Evolutionary conservation across 1,140 invertebrate genomes (phyloP).

Genomic region (Drosophila pectinifera): DNA sequence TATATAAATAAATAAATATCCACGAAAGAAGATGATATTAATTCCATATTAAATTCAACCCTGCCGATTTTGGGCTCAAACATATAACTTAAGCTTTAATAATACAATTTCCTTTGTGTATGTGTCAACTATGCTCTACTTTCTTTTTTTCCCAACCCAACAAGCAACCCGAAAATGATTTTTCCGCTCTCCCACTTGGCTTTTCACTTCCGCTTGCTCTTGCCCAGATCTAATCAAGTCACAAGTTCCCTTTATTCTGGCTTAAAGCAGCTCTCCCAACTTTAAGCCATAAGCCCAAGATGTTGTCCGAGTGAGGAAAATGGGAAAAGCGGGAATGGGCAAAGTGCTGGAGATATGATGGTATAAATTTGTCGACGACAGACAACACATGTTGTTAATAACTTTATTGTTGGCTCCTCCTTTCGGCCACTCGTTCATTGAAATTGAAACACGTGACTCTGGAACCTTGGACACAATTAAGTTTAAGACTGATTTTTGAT

Average conservation of each 20-base stretch:
- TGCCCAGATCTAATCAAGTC: conserved; percentile 11
- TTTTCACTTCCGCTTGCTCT: conserved; percentile 15
- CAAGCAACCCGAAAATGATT: conserved; percentile 6
- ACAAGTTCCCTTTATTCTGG: conserved; percentile 1
- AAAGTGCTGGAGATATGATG: conserved; percentile 28
- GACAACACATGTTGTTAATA: conserved; percentile 75
- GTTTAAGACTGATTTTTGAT: conserved; percentile 35
- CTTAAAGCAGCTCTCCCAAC: conserved; percentile 23
- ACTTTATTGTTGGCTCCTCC: conserved; percentile 51
- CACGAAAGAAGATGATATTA: too few relatives aligned
- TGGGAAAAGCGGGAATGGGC: conserved; percentile 2
- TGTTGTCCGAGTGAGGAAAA: conserved; percentile 28
- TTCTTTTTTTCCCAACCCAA: conserved; percentile 4
- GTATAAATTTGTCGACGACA: conserved; percentile 49
- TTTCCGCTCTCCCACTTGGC: background rate
- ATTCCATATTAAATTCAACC: too few relatives aligned
- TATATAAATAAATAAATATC: too few relatives aligned
- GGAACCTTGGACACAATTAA: conserved; percentile 66
- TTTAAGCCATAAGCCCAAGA: conserved; percentile 54
- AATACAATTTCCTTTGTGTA: background rate
- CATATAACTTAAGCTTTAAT: too few relatives aligned
- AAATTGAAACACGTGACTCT: conserved; percentile 35
- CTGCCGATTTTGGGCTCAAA: too few relatives aligned
- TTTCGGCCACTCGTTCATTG: conserved; percentile 8
- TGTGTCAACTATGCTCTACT: background rate